Base-by-base conservation (phyloP, 2,113 vertebrate genomes). In the Takifugu flavidus region DNA sequence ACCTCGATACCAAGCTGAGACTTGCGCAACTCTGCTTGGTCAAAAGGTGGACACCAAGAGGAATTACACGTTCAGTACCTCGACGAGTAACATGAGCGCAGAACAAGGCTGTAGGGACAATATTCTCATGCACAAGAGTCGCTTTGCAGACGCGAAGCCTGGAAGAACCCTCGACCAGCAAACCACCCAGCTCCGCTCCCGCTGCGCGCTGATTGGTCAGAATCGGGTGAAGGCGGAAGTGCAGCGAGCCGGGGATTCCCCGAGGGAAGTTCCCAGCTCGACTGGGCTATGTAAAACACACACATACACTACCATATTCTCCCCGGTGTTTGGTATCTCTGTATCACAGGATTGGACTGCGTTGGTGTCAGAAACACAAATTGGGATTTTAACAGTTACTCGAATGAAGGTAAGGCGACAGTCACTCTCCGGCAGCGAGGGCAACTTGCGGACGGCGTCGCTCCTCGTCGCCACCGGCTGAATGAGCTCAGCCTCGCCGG, bases 251-350 rank as follows among this genome's bases (percentile, higher is more conserved):
- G 54, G 90, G 91, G 91, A 92, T 92, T 92, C 91, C 91, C 91
- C 91, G 91, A 89, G 89, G 91, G 91, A 92, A 92, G 90, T 92
- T 92, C 91, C 91, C 91, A 89, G 86, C 82, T 88, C 87, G 59
- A 77, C 74, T 74, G 75, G 85, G 85, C 84, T 84, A 86, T 83
- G 85, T 86, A 85, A 88, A 88, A 91, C 85, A 85, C 75, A 83
- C 84, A 91, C 86, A 85, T 74, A 83, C 84, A 73, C 67, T 79
- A 62, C 83, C 82, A 88, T 88, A 90, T 92, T 88, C 89, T 89
- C 89, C 77, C 52, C 42, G 26, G 69, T 67, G 70, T 65, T 61
- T 75, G 67, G 57, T 67, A 82, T 78, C 76, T 75, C 55, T 74
- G 72, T 66, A 72, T 70, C 66, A 49, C 57, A 75, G 81, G 67